Evolutionary conservation across 2,113 vertebrate species (phyloP).

Genomic region (Ciconia boyciana): DNA sequence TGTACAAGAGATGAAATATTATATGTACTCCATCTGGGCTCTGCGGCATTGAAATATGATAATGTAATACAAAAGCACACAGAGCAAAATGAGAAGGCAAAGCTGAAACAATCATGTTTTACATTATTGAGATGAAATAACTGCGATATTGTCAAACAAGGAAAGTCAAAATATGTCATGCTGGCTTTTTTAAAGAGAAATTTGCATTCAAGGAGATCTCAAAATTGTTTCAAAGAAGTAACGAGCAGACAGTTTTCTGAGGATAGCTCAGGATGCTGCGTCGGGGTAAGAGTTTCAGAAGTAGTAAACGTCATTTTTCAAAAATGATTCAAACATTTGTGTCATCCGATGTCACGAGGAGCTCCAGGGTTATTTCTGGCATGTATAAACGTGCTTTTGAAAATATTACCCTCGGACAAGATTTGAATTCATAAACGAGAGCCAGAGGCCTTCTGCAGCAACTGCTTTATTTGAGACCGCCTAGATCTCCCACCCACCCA

Average conservation of each 20-base stretch:
- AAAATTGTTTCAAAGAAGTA: background rate
- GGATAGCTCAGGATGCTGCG: background rate
- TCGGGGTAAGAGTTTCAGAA: background rate
- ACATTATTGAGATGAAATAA: constrained; percentile 29
- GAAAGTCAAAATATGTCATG: constrained; percentile 56
- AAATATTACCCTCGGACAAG: background rate
- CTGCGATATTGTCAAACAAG: constrained; percentile 51
- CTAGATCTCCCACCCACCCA: background rate
- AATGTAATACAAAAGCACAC: constrained; percentile 6
- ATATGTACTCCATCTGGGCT: constrained; percentile 29
- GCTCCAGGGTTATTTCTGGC: background rate
- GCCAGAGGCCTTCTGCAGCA: background rate
- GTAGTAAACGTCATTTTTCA: background rate
- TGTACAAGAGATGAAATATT: background rate
- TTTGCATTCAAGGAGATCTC: background rate
- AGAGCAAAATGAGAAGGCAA: constrained; percentile 12
- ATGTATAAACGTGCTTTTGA: background rate
- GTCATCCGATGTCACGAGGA: background rate
- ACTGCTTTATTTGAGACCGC: background rate
- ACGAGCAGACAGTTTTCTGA: background rate
- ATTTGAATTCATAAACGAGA: background rate
- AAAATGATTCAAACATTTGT: background rate
- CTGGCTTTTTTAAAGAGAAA: background rate
- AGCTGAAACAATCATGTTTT: constrained; percentile 5
- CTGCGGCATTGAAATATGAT: constrained; percentile 10